A percentile compares a stretch with the other conserved stretches of the same genome.
phyloP scores from a whole-genome alignment of 30 jellyfish, hydroid and myxozoan species.

The Sanderia malayensis region DNA sequence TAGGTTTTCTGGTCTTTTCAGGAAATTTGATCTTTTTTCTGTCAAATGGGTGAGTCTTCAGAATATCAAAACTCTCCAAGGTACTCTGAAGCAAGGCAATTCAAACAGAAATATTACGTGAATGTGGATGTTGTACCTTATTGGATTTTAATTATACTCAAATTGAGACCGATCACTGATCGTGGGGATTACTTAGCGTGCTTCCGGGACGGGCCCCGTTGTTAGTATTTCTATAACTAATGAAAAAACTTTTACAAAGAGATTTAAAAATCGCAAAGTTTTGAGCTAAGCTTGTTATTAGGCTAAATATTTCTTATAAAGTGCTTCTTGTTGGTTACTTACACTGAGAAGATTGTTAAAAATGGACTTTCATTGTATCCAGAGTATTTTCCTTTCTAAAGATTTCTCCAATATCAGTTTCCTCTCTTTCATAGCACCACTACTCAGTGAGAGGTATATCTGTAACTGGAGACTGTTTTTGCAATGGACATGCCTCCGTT shows the following conservation, averaged over 20 bases:
- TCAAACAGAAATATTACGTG: neutral
- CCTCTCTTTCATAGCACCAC: too few species aligned
- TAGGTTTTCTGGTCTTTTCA: conserved; percentile 62
- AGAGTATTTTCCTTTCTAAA: too few species aligned
- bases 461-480: conserved; percentile 69
- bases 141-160: too few species aligned
- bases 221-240: too few species aligned
- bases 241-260: neutral
- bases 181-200: neutral
- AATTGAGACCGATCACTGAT: neutral
- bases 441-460: conserved; percentile 67
- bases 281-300: neutral
- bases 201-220: too few species aligned
- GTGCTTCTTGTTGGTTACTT: too few species aligned
- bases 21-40: conserved; percentile 59
- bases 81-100: neutral
- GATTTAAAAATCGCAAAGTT: neutral
- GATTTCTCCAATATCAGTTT: too few species aligned
- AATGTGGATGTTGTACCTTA: too few species aligned
- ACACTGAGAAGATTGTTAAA: too few species aligned
- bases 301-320: too few species aligned
- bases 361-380: too few species aligned
- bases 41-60: conserved; percentile 54
- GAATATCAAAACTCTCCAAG: neutral
- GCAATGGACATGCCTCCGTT: conserved; percentile 88